These are phyloP conservation scores for Drosophila anomalata DNA, from an alignment of 2,888 invertebrate genomes.

Conservation along the genomic window DNA sequence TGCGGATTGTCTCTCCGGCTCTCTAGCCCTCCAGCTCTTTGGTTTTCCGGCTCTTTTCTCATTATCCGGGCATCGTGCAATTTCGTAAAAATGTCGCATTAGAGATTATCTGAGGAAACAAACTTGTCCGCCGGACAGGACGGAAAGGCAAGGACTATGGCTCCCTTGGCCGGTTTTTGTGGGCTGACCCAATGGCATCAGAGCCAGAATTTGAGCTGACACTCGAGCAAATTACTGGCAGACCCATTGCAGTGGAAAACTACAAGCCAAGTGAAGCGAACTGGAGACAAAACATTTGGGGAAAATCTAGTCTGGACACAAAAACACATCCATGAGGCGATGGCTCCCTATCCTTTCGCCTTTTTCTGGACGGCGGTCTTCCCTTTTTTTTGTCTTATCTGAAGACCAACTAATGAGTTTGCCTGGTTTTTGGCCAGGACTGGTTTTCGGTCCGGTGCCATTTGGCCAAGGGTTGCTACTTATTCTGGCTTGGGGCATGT, in stretches of 20 bases:
- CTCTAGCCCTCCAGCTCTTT: slow-evolving; percentile 11
- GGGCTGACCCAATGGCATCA: slow-evolving; percentile 71
- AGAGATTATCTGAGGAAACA: slow-evolving; percentile 82
- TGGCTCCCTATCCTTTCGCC: neutral
- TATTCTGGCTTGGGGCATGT: slow-evolving; percentile 45
- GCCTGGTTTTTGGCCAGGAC: slow-evolving; percentile 42
- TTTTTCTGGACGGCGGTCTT: slow-evolving; percentile 3
- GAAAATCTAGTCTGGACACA: slow-evolving; percentile 43
- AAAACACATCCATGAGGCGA: slow-evolving; percentile 11
- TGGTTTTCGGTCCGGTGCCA: slow-evolving; percentile 17
- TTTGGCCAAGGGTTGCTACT: slow-evolving; percentile 27
- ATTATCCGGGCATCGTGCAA: slow-evolving; percentile 77
- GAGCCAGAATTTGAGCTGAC: slow-evolving; percentile 76
- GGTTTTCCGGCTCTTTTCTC: slow-evolving; percentile 66
- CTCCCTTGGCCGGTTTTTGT: slow-evolving; percentile 38
- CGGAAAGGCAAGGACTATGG: slow-evolving; percentile 12
- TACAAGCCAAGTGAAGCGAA: slow-evolving; percentile 42
- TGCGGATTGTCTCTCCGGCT: slow-evolving; percentile 20
- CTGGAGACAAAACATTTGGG: slow-evolving; percentile 16
- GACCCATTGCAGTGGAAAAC: slow-evolving; percentile 76
- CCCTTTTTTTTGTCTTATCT: slow-evolving; percentile 60
- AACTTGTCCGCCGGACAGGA: slow-evolving; percentile 63
- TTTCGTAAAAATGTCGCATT: slow-evolving; percentile 82
- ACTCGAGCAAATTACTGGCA: slow-evolving; percentile 78
- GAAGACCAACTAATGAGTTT: slow-evolving; percentile 72